Evolutionary conservation across 1,140 invertebrate species (phyloP).

Genomic region (Drosophila leontia): DNA sequence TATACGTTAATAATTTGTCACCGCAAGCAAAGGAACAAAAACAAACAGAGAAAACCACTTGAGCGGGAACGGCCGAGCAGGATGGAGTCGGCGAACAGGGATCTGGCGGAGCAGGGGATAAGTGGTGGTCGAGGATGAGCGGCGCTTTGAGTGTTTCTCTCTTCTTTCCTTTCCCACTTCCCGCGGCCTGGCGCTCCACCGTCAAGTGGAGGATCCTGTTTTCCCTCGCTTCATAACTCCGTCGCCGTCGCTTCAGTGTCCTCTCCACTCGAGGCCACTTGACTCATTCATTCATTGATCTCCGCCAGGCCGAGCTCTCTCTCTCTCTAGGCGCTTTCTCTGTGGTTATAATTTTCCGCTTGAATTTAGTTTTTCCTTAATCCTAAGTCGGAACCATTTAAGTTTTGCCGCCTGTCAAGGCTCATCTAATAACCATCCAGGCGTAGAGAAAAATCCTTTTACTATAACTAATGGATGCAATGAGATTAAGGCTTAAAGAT

Average conservation of each 20-base stretch:
- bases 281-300: constrained; percentile 60
- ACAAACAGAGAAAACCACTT: constrained; percentile 82
- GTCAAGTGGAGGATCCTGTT: constrained; percentile 55
- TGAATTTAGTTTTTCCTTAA: constrained; percentile 42
- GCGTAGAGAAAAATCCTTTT: neutral
- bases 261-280: constrained; percentile 37
- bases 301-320: constrained; percentile 26
- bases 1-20: constrained; percentile 81
- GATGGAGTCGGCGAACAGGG: constrained; percentile 6
- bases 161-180: constrained; percentile 1
- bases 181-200: constrained; percentile 37
- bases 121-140: constrained; percentile 63
- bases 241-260: neutral
- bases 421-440: constrained; percentile 17
- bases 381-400: constrained; percentile 13
- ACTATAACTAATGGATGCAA: constrained; percentile 22
- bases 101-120: constrained; percentile 20
- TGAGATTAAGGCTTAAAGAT: constrained; percentile 11
- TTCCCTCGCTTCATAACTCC: constrained; percentile 8
- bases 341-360: neutral
- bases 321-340: constrained; percentile 17
- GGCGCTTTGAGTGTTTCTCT: constrained; percentile 76
- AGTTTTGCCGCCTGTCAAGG: constrained; percentile 43
- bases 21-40: constrained; percentile 81
- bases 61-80: constrained; percentile 40